phyloP scores from a whole-genome alignment of 2,888 invertebrate species.

The Hydrotaea cyrtoneurina region DNA sequence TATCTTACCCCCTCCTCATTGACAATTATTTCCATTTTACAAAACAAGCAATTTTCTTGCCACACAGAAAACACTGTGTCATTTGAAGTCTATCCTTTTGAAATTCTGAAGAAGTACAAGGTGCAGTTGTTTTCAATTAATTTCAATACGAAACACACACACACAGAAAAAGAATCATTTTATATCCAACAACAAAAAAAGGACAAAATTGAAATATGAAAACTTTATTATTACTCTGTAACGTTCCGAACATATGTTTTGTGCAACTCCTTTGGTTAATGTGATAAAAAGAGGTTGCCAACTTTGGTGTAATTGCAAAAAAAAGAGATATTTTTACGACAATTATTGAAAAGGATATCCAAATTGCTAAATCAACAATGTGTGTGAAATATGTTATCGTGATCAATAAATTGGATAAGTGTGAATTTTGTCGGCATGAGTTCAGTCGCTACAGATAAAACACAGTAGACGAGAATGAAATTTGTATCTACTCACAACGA shows the following conservation, averaged over 20 bases:
- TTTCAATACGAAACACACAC: conserved; percentile 41
- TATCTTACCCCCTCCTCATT: too few relatives aligned
- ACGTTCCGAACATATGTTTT: conserved; percentile 24
- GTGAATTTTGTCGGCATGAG: too few relatives aligned
- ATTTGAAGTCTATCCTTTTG: conserved; percentile 27
- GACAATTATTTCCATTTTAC: too few relatives aligned
- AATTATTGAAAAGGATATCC: too few relatives aligned
- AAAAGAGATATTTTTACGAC: too few relatives aligned
- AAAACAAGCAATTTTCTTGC: too few relatives aligned
- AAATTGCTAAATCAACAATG: too few relatives aligned
- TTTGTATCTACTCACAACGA: too few relatives aligned
- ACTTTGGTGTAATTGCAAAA: neutral
- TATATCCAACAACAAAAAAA: conserved; percentile 10
- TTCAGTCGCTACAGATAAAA: too few relatives aligned
- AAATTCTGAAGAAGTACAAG: conserved; percentile 26
- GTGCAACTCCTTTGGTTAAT: conserved; percentile 30
- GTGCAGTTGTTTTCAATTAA: conserved; percentile 60
- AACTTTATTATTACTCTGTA: conserved; percentile 13
- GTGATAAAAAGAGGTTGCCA: conserved; percentile 20
- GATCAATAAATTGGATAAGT: too few relatives aligned
- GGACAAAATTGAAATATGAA: conserved; percentile 1
- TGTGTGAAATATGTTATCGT: too few relatives aligned
- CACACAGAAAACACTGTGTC: conserved; percentile 24
- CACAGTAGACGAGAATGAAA: too few relatives aligned
- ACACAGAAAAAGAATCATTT: neutral